Evolutionary conservation across 1,140 invertebrate genomes (phyloP).

Genomic region (Heliothis virescens): DNA sequence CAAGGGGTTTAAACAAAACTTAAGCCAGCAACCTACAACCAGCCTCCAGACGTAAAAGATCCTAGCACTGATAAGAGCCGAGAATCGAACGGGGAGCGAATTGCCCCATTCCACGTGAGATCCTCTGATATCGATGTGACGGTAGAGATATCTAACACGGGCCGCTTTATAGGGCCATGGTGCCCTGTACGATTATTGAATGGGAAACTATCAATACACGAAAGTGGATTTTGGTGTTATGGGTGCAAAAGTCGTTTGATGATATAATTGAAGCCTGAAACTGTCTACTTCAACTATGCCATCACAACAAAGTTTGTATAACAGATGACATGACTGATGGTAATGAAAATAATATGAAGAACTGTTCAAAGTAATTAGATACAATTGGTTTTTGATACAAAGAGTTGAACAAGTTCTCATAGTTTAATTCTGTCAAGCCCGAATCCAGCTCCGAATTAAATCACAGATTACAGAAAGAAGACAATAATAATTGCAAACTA

Average conservation of each 20-base stretch:
- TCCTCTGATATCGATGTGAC: constrained; percentile 19
- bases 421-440: too few relatives aligned
- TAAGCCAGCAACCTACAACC: constrained; percentile 17
- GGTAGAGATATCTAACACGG: constrained; percentile 29
- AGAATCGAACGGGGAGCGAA: constrained; percentile 34
- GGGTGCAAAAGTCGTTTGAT: background rate
- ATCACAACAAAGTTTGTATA: too few relatives aligned
- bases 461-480: too few relatives aligned
- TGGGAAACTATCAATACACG: constrained; percentile 24
- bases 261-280: too few relatives aligned
- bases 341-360: too few relatives aligned
- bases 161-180: constrained; percentile 15
- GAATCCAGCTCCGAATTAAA: too few relatives aligned
- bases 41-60: constrained; percentile 33
- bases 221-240: constrained; percentile 18
- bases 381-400: too few relatives aligned
- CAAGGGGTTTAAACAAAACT: background rate
- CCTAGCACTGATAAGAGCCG: constrained; percentile 20
- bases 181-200: constrained; percentile 27
- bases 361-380: too few relatives aligned
- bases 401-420: too few relatives aligned
- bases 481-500: too few relatives aligned
- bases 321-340: too few relatives aligned
- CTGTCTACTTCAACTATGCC: too few relatives aligned
- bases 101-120: constrained; percentile 47